Base-by-base conservation (phyloP, 2,797 vertebrate genomes). In the Ptychadena robeensis region DNA sequence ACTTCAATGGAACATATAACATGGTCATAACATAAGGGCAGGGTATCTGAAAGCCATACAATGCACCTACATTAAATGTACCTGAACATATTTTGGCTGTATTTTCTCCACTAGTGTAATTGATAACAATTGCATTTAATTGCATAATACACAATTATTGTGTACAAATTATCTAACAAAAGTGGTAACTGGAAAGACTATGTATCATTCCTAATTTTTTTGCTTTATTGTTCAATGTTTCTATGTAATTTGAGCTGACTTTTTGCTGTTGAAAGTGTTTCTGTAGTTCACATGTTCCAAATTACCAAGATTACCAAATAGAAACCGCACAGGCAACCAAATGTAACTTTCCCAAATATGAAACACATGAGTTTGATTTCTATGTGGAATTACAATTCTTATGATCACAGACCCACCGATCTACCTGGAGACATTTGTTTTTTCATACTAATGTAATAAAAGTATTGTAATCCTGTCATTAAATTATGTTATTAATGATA, bases 361-460 rank as follows among this genome's bases (percentile, higher is more conserved):
- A 93, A 94, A 92, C 94, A 94, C 92, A 93, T 94, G 93, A 94
- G 89, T 90, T 91, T 93, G 90, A 94, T 94, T 94, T 93, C 91
- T 93, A 92, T 92, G 93, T 88, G 92, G 91, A 91, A 94, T 91
- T 92, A 89, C 86, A 91, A 93, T 93, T 93, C 93, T 94, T 93
- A 90, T 91, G 91, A 94, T 93, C 92, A 93, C 92, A 87, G 91
- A 91, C 92, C 89, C 86, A 15, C 57, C 40, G 92, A 92, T 92
- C 92, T 94, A 94, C 93, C 93, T 94, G 90, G 92, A 91, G 93
- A 91, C 92, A 88, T 91, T 87, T 82, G 92, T 89, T 66, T n/a
- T 37, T 69, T 32, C 22, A 32, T 40, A 69, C 28, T 44, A 14
- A 37, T 22, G 64, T 75, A 40, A 63, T 78, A 67, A 44, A 27